Base-by-base conservation (phyloP, 2,113 vertebrate species). In the Sigmodon hispidus region DNA sequence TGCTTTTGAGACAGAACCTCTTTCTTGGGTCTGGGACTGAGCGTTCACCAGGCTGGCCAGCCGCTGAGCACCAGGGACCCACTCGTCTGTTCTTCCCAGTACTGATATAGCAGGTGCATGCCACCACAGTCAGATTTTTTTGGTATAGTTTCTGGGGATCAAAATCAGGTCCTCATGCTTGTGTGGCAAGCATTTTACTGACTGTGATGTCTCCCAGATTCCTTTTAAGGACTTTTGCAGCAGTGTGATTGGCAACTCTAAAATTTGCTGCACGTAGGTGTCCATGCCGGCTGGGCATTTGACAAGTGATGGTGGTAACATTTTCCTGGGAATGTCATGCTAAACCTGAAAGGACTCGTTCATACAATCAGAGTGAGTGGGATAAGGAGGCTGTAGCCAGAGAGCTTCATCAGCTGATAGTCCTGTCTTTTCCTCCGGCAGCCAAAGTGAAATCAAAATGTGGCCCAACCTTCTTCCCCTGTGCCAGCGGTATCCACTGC, bases 381-480 rank as follows among this genome's bases (percentile, higher is more conserved):
- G 77, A 1, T 22, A 45, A 43, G 19, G 19, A 16, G 9, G 31
- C 13, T 0, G 61, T 31, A 55, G 55, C 21, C n/a, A 5, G 83
- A 22, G 80, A 55, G 6, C 5, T 0, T 29, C 3, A 0, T 48
- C 61, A 55, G 63, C 48, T 98, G 48, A 97, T 29, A 1, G 75
- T 86, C 70, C 65, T 97, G 70, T 91, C 96, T 81, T 95, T 22
- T 96, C 0, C 96, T 94, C 73, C 87, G 7, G 0, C 97, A 99
- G 99, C 99, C 0, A 99, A 99, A 98, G 98, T 99, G 70, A 99
- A 99, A 95, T 99, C 99, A 0, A 99, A 99, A 76, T 99, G 99
- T 0, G 99, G 99, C 0, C 99, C 99, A 1, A 99, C 99, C 0
- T 99, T 99, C 98, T 99, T 99, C 95, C 99, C 99, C 92, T 99